phyloP scores from a whole-genome alignment of 53 echinoderm and acorn worm genomes.

The Actinopyga echinites region DNA sequence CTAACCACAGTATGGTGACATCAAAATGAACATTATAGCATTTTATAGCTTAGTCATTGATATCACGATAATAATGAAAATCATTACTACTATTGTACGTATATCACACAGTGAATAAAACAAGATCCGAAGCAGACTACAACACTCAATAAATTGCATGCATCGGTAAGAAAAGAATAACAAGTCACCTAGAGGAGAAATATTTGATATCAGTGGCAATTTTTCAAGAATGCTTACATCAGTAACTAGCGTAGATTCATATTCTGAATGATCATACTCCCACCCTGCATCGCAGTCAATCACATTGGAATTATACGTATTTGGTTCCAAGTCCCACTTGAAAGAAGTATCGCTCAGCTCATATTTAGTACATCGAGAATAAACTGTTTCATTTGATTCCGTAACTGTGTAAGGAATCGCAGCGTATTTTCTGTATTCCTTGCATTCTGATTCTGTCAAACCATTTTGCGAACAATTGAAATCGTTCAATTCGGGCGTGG shows the following conservation, averaged over 20 bases:
- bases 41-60: too few relatives aligned
- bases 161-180: too few relatives aligned
- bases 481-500: not conserved
- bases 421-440: not conserved
- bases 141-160: too few relatives aligned
- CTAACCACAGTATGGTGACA: too few relatives aligned
- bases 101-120: too few relatives aligned
- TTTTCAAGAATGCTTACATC: not conserved
- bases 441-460: slow-evolving; percentile 2
- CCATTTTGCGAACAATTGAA: not conserved
- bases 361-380: slow-evolving; percentile 16
- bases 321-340: not conserved
- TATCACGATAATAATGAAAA: too few relatives aligned
- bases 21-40: too few relatives aligned
- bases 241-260: slow-evolving; percentile 9
- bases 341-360: not conserved
- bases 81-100: too few relatives aligned
- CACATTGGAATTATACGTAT: not conserved
- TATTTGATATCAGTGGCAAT: too few relatives aligned
- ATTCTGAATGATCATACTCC: not conserved
- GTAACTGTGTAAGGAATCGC: not conserved
- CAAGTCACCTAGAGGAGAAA: too few relatives aligned
- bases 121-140: too few relatives aligned
- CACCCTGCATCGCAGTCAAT: slow-evolving; percentile 18
- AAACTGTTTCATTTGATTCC: not conserved